Evolutionary conservation across 2,888 invertebrate genomes (phyloP).

Genomic region (Anagyrus pseudococci): DNA sequence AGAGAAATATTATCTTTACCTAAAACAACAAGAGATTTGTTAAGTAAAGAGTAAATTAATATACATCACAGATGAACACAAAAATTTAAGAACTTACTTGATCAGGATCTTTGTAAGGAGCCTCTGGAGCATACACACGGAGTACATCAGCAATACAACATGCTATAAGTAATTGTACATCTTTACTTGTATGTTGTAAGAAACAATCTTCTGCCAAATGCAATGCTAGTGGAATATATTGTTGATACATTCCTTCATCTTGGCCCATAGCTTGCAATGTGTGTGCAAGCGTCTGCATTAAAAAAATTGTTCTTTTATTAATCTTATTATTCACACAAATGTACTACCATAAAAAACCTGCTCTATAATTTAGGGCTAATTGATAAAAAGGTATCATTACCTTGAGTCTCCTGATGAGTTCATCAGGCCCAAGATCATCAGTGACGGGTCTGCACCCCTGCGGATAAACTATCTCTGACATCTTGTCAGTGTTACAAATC

Average conservation of each 20-base stretch:
- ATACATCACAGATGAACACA: too few species aligned
- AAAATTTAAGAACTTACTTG: too few species aligned
- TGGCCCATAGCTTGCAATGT: slow-evolving; percentile 96
- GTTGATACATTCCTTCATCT: slow-evolving; percentile 92
- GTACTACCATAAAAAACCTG: background rate
- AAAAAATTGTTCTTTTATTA: slow-evolving; percentile 25
- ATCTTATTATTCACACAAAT: background rate
- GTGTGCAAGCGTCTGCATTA: slow-evolving; percentile 81
- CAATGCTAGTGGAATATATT: slow-evolving; percentile 89
- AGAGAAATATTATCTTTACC: slow-evolving; percentile 85
- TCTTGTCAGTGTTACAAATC: slow-evolving; percentile 62
- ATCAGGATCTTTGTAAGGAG: slow-evolving; percentile 94
- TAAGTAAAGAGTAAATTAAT: too few species aligned
- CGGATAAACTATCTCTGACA: slow-evolving; percentile 92
- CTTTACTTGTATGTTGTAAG: slow-evolving; percentile 85
- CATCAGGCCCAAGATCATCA: slow-evolving; percentile 95
- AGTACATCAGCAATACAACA: slow-evolving; percentile 98
- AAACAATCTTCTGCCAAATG: slow-evolving; percentile 94
- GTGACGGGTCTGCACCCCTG: slow-evolving; percentile 93
- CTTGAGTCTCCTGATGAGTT: slow-evolving; percentile 92
- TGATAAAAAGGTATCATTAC: slow-evolving; percentile 61
- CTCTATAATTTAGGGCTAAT: too few species aligned
- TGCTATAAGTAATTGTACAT: slow-evolving; percentile 93
- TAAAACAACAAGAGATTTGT: too few species aligned
- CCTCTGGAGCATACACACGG: slow-evolving; percentile 95